A percentile compares a stretch with the other conserved stretches of the same genome.
Evolutionary conservation across 2,113 vertebrate species (phyloP).

Genomic region (Thamnophis sirtalis): DNA sequence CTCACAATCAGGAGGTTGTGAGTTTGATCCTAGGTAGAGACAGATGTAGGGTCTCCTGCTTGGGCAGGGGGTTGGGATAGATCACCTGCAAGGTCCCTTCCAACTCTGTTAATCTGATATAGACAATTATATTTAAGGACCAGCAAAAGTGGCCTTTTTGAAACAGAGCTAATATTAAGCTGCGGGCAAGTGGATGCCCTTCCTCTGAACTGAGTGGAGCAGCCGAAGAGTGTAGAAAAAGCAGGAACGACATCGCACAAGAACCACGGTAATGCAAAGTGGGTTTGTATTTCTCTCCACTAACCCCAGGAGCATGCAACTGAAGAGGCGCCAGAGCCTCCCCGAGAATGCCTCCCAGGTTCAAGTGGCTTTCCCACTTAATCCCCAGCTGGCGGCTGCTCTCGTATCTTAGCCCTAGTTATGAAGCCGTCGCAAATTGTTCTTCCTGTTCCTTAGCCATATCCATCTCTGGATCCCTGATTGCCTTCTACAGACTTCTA

Average conservation of each 20-base stretch:
- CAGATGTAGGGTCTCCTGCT: too few relatives aligned
- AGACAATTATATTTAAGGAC: constrained; percentile 4
- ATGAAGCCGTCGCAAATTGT: not conserved
- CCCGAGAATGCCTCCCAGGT: not conserved
- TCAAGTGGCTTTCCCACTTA: constrained; percentile 29
- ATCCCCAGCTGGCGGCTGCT: not conserved
- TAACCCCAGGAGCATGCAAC: not conserved
- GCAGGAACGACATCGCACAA: constrained; percentile 20
- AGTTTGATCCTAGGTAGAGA: too few relatives aligned
- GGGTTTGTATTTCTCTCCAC: not conserved
- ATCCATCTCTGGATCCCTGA: constrained; percentile 38
- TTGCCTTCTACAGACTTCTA: not conserved
- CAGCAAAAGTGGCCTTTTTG: constrained; percentile 36
- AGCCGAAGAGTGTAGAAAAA: constrained; percentile 29
- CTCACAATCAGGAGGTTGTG: too few relatives aligned
- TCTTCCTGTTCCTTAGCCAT: constrained; percentile 19
- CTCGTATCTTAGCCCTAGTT: constrained; percentile 16
- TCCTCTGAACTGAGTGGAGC: not conserved
- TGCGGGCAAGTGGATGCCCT: not conserved
- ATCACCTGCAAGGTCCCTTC: too few relatives aligned
- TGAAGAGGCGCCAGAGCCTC: not conserved
- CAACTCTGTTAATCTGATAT: too few relatives aligned
- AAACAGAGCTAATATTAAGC: constrained; percentile 20
- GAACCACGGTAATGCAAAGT: constrained; percentile 39
- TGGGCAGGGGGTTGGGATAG: too few relatives aligned